Base-by-base conservation (phyloP, 2,888 invertebrate genomes). In the Acleris literana region DNA sequence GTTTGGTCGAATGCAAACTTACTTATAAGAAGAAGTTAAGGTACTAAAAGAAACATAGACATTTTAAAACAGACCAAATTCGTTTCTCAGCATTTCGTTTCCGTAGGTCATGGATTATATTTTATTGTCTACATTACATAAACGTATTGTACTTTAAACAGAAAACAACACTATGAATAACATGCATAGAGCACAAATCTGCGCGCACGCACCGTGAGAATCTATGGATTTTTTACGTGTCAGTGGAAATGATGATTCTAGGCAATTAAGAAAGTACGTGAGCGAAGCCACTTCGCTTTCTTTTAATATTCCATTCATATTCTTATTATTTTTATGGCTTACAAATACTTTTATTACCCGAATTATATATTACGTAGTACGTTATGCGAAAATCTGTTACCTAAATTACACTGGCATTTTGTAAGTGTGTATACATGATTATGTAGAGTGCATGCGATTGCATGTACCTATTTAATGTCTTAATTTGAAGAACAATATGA, bases 221-320 rank as follows among this genome's bases (percentile, higher is more conserved):
- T 33, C 20, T 16, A 18, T 64, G 43, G 53, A 44, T 51, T 52
- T 60, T 65, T 44, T 61, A 65, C 51, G 33, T 44, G 49, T 56
- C 60, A 43, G 49, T 55, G 29, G 51, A 65, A 64, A 64, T 60
- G 64, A 65, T 65, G 61, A 61, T 65, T 44, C 52, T 18, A 17
- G 33, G 54, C 61, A 52, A 65, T 61, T 65, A 65, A 51, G 29
- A 60, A 49, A 1, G 52, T 55, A 65, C 65, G 61, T 61, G 65
- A 65, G 65, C 56, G 65, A 61, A 65, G 61, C 44, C 44, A 43
- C 52, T 61, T 65, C 55, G 33, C 61, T 65, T 65, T 65, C 60
- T 56, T 65, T 61, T 61, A 33, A n/a, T 33, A 51, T 51, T 51
- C 54, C 39, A 63, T 48, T 63, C 55, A 43, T 54, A 60, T 55